These are phyloP conservation scores for Bembecia ichneumoniformis DNA, from an alignment of 2,888 invertebrate species.

Conservation along the genomic window DNA sequence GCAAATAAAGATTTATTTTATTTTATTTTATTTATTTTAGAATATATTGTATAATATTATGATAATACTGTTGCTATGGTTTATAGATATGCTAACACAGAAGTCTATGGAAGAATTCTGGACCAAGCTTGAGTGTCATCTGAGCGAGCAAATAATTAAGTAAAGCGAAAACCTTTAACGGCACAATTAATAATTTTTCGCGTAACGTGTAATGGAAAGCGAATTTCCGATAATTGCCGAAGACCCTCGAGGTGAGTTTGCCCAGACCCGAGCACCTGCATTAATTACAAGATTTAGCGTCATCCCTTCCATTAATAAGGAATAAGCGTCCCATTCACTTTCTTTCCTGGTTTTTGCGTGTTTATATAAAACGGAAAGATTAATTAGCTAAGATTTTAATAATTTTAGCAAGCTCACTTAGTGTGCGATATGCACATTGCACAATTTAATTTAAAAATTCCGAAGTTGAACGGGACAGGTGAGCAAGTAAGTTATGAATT, in stretches of 20 bases:
- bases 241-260: conserved; percentile 42
- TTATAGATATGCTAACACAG: too few species aligned
- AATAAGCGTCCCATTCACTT: conserved; percentile 32
- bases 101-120: too few species aligned
- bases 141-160: conserved; percentile 4
- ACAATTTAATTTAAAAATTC: conserved; percentile 73
- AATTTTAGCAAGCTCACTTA: conserved; percentile 60
- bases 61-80: too few species aligned
- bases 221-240: conserved; percentile 53
- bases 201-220: conserved; percentile 46
- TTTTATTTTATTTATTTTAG: too few species aligned
- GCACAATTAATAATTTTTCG: conserved; percentile 43
- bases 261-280: conserved; percentile 38
- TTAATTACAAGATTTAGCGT: conserved; percentile 38
- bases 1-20: too few species aligned
- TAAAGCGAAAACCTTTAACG: conserved; percentile 35
- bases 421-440: conserved; percentile 54
- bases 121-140: too few species aligned
- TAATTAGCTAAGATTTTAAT: conserved; percentile 66
- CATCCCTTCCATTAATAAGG: conserved; percentile 40
- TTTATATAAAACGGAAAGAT: conserved; percentile 58
- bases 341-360: conserved; percentile 41
- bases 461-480: conserved; percentile 69
- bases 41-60: too few species aligned
- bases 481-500: conserved; percentile 70